A percentile compares a stretch with the other conserved stretches of the same genome.
Conservation (phyloP, 2,113 vertebrate genomes). For the Paraplagusia blochii region DNA sequence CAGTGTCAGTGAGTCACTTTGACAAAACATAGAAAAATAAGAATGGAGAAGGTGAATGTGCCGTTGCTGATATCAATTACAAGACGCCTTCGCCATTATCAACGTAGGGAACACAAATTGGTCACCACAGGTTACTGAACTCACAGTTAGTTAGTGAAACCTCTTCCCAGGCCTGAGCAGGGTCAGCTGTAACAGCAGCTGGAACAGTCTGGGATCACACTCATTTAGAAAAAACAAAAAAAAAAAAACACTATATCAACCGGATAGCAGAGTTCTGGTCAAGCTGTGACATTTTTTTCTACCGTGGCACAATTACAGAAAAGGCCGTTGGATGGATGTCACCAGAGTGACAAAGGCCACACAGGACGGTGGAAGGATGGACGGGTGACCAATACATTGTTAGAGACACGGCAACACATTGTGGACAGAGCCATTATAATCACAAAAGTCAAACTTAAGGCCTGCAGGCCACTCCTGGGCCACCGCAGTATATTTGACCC, state of each 20-base stretch:
- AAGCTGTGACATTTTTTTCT: background rate
- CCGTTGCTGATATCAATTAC: background rate
- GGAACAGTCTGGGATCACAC: background rate
- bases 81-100: background rate
- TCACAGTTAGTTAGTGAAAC: conserved; percentile 3
- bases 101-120: background rate
- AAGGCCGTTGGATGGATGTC: background rate
- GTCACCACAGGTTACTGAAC: conserved; percentile 1
- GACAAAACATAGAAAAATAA: background rate
- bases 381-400: background rate
- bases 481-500: too few species aligned
- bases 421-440: background rate
- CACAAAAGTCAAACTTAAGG: too few species aligned
- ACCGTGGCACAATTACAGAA: background rate
- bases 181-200: background rate
- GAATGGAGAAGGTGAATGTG: background rate
- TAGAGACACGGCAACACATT: background rate
- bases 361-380: background rate
- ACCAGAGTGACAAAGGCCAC: background rate
- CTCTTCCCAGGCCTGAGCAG: conserved; percentile 18
- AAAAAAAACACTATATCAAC: background rate
- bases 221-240: background rate
- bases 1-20: background rate
- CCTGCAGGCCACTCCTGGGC: too few species aligned
- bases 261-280: background rate